Evolutionary conservation across 1,140 invertebrate genomes (phyloP).

Genomic region (Brachionus plicatilis): DNA sequence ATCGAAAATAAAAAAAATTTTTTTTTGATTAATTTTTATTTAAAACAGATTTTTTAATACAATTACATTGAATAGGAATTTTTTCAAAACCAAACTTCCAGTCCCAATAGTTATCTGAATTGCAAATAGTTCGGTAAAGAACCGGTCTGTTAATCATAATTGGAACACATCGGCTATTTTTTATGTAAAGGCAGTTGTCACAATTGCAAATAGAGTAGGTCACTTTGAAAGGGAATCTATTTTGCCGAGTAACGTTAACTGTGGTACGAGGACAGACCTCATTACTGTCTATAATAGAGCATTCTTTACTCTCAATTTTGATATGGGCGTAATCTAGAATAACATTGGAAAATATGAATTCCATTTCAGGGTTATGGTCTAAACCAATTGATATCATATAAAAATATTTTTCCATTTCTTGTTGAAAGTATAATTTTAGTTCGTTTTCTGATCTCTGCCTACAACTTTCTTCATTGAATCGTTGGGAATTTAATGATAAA

Average conservation of each 20-base stretch:
- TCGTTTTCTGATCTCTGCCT: not conserved
- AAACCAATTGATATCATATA: not conserved
- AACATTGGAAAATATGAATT: not conserved
- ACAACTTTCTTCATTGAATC: not conserved
- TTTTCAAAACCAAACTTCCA: slow-evolving; percentile 11
- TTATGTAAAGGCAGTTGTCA: not conserved
- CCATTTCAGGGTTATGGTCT: not conserved
- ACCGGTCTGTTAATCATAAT: not conserved
- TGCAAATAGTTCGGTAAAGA: not conserved
- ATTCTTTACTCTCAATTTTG: not conserved
- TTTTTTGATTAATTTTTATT: not conserved
- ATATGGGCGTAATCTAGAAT: not conserved
- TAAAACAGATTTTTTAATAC: not conserved
- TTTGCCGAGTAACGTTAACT: not conserved
- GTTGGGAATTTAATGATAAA: not conserved
- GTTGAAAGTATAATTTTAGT: not conserved
- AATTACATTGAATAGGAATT: not conserved
- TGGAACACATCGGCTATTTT: not conserved
- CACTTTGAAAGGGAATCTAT: not conserved
- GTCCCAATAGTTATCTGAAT: not conserved
- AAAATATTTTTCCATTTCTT: not conserved
- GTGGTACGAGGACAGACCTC: not conserved
- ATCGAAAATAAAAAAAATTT: not conserved
- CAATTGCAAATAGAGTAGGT: not conserved
- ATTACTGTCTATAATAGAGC: not conserved